Base-by-base conservation (phyloP, 2,888 invertebrate genomes). In the Dynastes maya region DNA sequence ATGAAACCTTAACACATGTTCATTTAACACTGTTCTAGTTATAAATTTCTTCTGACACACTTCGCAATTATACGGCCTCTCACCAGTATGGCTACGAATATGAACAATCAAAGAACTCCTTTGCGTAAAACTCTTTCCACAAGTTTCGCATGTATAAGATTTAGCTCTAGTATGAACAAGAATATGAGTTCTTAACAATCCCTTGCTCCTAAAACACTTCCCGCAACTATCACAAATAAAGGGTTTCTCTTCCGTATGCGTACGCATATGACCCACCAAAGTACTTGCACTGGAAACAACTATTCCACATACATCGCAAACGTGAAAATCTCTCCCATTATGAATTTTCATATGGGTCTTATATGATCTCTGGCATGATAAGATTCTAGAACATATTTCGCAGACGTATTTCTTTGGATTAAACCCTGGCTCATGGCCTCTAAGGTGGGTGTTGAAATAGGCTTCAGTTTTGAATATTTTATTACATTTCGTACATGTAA, bases 1-100 rank as follows among this genome's bases (percentile, higher is more conserved):
- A 79, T 86, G 85, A 2, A 82, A 80, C 45, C 8, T 45, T 80
- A 82, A 84, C 22, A 80, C 70, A 78, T 85, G 85, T 0, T 79
- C 72, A 49, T 81, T 75, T 58, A 85, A 76, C 37, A 82, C 72
- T 8, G 80, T 70, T 51, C 63, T 78, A 0, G 79, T 77, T 8
- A 78, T 68, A 67, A 91, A 91, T 0, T 83, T 87, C 51, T 87
- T 83, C 0, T 89, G 81, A 65, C 91, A 91, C 0, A 89, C 86
- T 3, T 89, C 83, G 80, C 92, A 92, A 72, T 89, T 89, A 80
- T 88, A 90, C 63, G 89, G 90, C 79, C 89, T 90, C 9, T 90
- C 89, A 29, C 89, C 78, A 8, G 79, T 79, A 51, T 82, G 81
- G 22, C 77, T 67, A n/a, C 82, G 63, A 78, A 80, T 72, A 81